Evolutionary conservation across 2,797 vertebrate genomes (phyloP).

Genomic region (Anas flavirostris): DNA sequence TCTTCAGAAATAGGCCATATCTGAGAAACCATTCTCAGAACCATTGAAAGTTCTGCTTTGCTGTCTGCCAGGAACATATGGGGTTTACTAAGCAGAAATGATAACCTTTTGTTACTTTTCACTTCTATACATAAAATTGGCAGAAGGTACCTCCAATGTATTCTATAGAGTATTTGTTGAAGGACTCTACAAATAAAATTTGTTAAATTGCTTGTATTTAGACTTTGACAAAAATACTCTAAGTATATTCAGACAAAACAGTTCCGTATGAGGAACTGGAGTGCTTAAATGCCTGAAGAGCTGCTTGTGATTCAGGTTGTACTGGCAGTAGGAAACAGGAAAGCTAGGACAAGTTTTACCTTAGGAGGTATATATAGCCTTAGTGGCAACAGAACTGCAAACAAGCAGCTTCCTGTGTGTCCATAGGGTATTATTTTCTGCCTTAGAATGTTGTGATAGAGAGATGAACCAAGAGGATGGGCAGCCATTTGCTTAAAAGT

Average conservation of each 20-base stretch:
- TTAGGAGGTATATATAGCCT: background rate
- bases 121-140: background rate
- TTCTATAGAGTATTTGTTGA: background rate
- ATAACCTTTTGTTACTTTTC: background rate
- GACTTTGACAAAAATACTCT: background rate
- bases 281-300: background rate
- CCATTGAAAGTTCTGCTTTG: background rate
- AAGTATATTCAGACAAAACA: background rate
- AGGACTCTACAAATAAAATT: background rate
- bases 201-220: background rate
- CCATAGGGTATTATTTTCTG: background rate
- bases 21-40: background rate
- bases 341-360: background rate
- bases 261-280: background rate
- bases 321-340: background rate
- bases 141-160: background rate
- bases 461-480: background rate
- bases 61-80: background rate
- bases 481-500: background rate
- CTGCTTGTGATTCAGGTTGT: background rate
- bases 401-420: background rate
- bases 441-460: background rate
- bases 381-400: background rate
- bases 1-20: background rate
- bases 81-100: background rate